Base-by-base conservation (phyloP, 1,140 invertebrate species). In the Magallana gigas region DNA sequence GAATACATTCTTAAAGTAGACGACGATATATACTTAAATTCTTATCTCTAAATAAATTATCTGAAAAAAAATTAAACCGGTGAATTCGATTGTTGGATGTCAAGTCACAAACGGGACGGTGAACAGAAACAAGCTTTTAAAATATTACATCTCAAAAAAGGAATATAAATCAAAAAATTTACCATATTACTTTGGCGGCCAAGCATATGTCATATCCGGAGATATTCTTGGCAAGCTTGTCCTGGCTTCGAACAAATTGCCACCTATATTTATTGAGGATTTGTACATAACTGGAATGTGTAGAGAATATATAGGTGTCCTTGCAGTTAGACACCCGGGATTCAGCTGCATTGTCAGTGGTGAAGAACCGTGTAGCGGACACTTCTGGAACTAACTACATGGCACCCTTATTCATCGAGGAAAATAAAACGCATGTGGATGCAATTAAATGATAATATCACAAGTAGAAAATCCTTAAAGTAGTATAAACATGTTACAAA, bases 381-480 rank as follows among this genome's bases (percentile, higher is more conserved):
- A 76, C 81, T 58, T 83, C 16, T 7, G 48, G 14, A n/a, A 57
- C 48, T 29, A 1, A 57, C 57, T 9, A 83, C 81, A 57, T 16
- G 48, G 3, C 81, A 83, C 16, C 81, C n/a, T 8, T 58, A 83
- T 58, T 57, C 8, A 18, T 8, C 81, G 1, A 6, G 2, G 57
- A 16, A 83, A 57, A 57, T 83, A 23, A 9, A 83, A 12, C 18
- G 57, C 14, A 83, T 83, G 81, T 83, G 81, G 81, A 57, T 18
- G 0, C 12, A 83, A 8, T 57, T 83, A 12, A 76, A 76, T 36
- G 68, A 76, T 12, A 36, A 48, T 48, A 48, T 48, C 5, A 48
- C 36, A 48, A 48, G 36, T 48, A 48, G 36, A 5, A 48, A 48
- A 5, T 48, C 36, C 5, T 48, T 48, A 48, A 48, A 5, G 2